Conservation (phyloP, 2,888 invertebrate genomes). For the Neoaliturus tenellus region DNA sequence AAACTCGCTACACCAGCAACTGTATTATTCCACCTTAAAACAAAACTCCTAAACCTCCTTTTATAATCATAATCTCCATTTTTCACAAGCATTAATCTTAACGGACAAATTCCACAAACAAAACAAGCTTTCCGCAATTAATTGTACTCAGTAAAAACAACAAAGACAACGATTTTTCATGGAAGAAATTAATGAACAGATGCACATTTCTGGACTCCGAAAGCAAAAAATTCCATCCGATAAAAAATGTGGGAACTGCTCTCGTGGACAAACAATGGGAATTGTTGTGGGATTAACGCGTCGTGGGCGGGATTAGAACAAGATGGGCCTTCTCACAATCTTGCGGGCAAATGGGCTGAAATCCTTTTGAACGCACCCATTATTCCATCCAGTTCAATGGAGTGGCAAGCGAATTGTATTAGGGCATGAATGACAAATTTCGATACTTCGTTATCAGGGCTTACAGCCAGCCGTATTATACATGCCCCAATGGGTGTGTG, state of each 20-base stretch:
- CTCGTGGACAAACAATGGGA: not conserved
- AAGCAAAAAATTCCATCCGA: not conserved
- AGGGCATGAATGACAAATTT: too few relatives aligned
- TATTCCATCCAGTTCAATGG: not conserved
- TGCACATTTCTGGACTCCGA: constrained; percentile 17
- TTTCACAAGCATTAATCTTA: constrained; percentile 21
- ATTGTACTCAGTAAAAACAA: not conserved
- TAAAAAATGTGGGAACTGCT: constrained; percentile 43
- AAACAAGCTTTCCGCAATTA: not conserved
- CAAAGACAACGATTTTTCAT: constrained; percentile 42
- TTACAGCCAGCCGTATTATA: too few relatives aligned
- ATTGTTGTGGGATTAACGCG: constrained; percentile 3
- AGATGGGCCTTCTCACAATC: not conserved
- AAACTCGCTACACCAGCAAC: too few relatives aligned
- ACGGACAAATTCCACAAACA: not conserved
- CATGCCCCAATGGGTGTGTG: too few relatives aligned
- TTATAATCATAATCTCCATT: not conserved
- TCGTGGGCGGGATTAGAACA: not conserved
- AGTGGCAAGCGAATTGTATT: not conserved
- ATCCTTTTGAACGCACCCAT: not conserved
- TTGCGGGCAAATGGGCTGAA: not conserved
- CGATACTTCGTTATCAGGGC: too few relatives aligned
- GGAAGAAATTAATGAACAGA: constrained; percentile 29
- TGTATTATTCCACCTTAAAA: too few relatives aligned
- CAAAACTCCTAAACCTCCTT: not conserved